These are phyloP conservation scores for Hemitrygon akajei DNA, from an alignment of 2,797 vertebrate species.

Conservation along the genomic window DNA sequence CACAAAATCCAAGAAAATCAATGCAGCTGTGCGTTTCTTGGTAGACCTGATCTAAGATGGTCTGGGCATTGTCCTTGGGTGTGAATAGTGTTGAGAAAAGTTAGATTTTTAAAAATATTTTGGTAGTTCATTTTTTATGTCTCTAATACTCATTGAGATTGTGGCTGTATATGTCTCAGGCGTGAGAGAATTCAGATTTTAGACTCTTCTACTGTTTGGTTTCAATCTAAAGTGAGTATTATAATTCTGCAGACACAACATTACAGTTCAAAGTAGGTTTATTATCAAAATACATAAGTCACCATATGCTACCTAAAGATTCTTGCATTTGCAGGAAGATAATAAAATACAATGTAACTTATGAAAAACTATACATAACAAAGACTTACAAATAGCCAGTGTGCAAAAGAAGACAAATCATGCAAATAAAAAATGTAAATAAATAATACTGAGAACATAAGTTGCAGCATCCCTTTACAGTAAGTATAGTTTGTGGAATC, in stretches of 20 bases:
- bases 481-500: too few species aligned
- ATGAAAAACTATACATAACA: too few species aligned
- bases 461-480: too few species aligned
- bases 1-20: background rate
- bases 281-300: too few species aligned
- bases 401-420: too few species aligned
- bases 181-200: background rate
- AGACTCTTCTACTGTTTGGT: background rate
- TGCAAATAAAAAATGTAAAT: too few species aligned
- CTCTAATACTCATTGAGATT: background rate
- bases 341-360: too few species aligned
- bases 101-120: background rate
- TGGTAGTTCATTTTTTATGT: background rate
- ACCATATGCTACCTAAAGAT: too few species aligned
- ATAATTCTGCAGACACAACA: background rate
- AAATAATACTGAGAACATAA: too few species aligned
- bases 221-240: background rate
- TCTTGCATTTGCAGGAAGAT: too few species aligned
- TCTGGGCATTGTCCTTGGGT: background rate
- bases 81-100: background rate
- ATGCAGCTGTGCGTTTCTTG: background rate
- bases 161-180: too few species aligned
- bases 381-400: too few species aligned
- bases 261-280: background rate
- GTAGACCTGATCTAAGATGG: background rate